A percentile compares a stretch with the other conserved stretches of the same genome.
Conservation (phyloP, 2,888 invertebrate species). For the Drosophila ezoana region DNA sequence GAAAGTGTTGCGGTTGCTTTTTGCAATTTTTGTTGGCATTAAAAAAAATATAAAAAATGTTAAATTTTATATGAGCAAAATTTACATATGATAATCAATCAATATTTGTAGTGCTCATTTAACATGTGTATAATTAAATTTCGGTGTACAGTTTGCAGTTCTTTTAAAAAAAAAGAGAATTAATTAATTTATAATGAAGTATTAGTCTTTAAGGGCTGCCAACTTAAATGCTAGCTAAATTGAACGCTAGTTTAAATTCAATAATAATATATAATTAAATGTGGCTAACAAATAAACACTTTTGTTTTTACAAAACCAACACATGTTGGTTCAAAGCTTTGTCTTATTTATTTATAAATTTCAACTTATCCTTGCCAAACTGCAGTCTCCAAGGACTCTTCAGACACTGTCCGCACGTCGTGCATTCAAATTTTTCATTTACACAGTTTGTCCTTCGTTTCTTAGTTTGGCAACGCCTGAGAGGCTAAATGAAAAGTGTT, state of each 20-base stretch:
- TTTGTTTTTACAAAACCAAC: neutral
- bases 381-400: slow-evolving; percentile 9
- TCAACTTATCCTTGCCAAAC: slow-evolving; percentile 16
- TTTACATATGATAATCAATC: slow-evolving; percentile 25
- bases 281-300: too few relatives aligned
- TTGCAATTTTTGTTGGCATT: slow-evolving; percentile 15
- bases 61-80: slow-evolving; percentile 12
- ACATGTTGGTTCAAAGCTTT: slow-evolving; percentile 1
- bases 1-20: slow-evolving; percentile 43
- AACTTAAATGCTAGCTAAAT: too few relatives aligned
- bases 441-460: slow-evolving; percentile 9
- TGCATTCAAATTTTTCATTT: slow-evolving; percentile 19
- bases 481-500: slow-evolving; percentile 68
- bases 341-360: slow-evolving; percentile 31
- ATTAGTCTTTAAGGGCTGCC: too few relatives aligned
- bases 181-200: too few relatives aligned
- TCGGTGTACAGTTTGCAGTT: neutral
- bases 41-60: neutral
- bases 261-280: too few relatives aligned
- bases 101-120: slow-evolving; percentile 21
- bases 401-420: neutral
- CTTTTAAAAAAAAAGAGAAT: neutral
- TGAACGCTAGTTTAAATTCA: too few relatives aligned
- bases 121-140: neutral
- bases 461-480: slow-evolving; percentile 32